phyloP scores from a whole-genome alignment of 2,888 invertebrate genomes.

The Autographa gamma region DNA sequence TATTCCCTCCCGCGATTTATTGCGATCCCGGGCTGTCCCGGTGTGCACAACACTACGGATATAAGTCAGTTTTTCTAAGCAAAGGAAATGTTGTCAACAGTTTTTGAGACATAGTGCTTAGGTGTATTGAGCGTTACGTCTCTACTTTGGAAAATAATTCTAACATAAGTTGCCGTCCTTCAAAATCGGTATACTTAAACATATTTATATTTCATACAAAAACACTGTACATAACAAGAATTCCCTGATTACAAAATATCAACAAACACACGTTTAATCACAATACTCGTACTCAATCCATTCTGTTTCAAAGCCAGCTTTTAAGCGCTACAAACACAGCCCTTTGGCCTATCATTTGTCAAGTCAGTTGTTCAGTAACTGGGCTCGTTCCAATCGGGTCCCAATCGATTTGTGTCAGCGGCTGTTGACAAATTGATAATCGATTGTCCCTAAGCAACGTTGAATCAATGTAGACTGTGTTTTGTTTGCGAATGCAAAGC shows the following conservation, averaged over 20 bases:
- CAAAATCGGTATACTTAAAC: background rate
- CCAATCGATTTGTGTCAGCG: conserved; percentile 70
- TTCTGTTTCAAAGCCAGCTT: conserved; percentile 29
- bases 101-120: background rate
- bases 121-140: background rate
- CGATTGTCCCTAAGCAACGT: conserved; percentile 72
- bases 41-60: conserved; percentile 38
- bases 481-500: conserved; percentile 28
- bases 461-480: conserved; percentile 42
- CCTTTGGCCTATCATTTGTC: conserved; percentile 58
- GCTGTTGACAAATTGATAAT: conserved; percentile 75
- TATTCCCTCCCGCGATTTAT: conserved; percentile 79
- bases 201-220: background rate
- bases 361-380: conserved; percentile 55
- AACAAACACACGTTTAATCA: background rate
- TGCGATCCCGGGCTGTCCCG: conserved; percentile 47
- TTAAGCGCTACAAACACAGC: conserved; percentile 31
- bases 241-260: background rate
- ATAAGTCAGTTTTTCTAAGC: conserved; percentile 40
- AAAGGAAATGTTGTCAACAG: conserved; percentile 7
- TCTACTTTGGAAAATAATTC: too few species aligned
- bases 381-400: conserved; percentile 44
- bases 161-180: too few species aligned
- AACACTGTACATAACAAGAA: background rate
- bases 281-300: conserved; percentile 12